A percentile compares a stretch with the other conserved stretches of the same genome.
Conservation (phyloP, 2,113 vertebrate genomes). For the Antechinus flavipes region DNA sequence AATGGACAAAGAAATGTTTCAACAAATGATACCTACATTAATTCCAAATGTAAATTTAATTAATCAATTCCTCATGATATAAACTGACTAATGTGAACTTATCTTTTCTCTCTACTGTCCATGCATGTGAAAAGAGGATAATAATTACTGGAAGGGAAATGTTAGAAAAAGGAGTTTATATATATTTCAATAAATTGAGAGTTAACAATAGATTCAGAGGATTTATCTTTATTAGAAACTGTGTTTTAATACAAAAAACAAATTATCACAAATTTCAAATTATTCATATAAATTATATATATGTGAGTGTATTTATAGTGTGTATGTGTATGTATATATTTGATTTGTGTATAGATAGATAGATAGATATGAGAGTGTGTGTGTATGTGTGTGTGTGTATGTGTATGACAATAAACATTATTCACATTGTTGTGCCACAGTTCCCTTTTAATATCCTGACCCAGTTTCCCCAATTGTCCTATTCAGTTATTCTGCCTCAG, state of each 20-base stretch:
- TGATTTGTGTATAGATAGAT: no score
- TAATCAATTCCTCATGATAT: background rate
- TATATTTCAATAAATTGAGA: background rate
- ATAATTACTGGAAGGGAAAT: background rate
- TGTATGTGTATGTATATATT: no score
- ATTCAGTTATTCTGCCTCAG: no score
- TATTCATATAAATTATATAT: conserved; percentile 15
- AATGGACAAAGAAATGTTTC: background rate
- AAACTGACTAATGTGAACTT: background rate
- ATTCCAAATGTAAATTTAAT: background rate
- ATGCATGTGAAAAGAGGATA: background rate
- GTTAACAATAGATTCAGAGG: background rate
- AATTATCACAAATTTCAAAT: background rate
- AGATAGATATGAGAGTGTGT: no score
- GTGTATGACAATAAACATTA: background rate
- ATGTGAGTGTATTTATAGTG: no score
- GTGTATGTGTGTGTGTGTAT: no score
- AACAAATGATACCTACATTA: conserved; percentile 8
- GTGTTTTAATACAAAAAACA: background rate
- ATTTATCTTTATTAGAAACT: background rate
- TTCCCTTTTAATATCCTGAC: no score
- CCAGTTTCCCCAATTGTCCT: no score
- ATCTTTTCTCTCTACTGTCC: background rate
- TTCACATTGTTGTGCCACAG: no score
- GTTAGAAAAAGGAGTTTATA: background rate